Evolutionary conservation across 1,140 invertebrate genomes (phyloP).

Genomic region (Anadara kagoshimensis): DNA sequence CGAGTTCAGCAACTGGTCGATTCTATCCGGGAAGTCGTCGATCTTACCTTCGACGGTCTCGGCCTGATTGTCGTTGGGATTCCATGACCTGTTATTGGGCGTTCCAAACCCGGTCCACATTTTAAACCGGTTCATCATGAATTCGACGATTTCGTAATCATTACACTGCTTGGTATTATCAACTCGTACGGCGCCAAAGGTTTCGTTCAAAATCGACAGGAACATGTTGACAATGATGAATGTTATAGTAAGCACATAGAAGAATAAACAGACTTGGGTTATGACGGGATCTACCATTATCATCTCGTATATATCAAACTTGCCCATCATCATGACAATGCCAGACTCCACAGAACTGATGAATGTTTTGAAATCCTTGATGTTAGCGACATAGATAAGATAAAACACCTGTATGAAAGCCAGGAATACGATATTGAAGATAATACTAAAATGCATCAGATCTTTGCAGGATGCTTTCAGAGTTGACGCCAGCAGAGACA

Average conservation of each 20-base stretch:
- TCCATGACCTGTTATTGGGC: conserved; percentile 15
- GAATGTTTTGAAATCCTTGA: conserved; percentile 75
- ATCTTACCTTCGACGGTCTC: conserved; percentile 56
- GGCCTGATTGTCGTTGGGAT: conserved; percentile 29
- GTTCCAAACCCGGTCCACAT: conserved; percentile 54
- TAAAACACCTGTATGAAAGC: conserved; percentile 76
- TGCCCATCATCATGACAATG: conserved; percentile 77
- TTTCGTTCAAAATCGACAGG: conserved; percentile 77
- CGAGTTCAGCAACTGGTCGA: conserved; percentile 73
- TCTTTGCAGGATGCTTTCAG: conserved; percentile 64
- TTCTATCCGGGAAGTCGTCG: conserved; percentile 72
- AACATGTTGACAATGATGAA: conserved; percentile 79
- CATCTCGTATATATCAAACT: conserved; percentile 76
- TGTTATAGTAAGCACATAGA: conserved; percentile 75
- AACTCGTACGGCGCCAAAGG: conserved; percentile 72
- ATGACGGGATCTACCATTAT: conserved; percentile 71
- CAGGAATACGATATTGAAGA: conserved; percentile 72
- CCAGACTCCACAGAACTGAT: conserved; percentile 75
- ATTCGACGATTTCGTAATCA: conserved; percentile 80
- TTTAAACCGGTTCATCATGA: conserved; percentile 72
- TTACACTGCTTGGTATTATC: conserved; percentile 80
- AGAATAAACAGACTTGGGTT: conserved; percentile 76
- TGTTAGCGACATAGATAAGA: conserved; percentile 73
- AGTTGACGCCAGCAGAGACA: conserved; percentile 72
- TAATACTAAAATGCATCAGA: conserved; percentile 72